phyloP scores from a whole-genome alignment of 2,113 vertebrate genomes.

The Enhydra lutris region DNA sequence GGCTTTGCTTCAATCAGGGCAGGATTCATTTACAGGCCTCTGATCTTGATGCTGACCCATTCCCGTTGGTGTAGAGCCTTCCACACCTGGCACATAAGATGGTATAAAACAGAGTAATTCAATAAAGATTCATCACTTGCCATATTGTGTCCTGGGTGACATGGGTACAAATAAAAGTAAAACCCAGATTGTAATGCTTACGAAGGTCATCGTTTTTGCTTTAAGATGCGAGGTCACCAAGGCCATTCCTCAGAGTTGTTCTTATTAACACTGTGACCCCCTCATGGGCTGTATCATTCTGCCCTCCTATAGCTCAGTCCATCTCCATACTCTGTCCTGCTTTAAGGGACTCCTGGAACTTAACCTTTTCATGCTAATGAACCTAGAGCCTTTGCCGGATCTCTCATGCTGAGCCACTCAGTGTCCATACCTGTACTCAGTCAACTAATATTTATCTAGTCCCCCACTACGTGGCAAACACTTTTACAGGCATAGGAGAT shows the following conservation, averaged over 20 bases:
- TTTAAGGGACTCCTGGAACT: background rate
- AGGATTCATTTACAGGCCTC: conserved; percentile 26
- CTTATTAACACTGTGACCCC: background rate
- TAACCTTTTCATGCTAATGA: background rate
- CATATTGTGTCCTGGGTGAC: background rate
- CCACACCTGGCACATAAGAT: background rate
- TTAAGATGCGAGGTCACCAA: background rate
- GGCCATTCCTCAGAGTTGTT: background rate
- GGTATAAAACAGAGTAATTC: conserved; percentile 6
- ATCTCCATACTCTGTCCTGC: background rate
- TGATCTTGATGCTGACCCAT: background rate
- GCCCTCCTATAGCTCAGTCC: background rate
- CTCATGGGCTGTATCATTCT: background rate
- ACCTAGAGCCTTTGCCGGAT: background rate
- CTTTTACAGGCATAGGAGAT: background rate
- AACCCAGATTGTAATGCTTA: background rate
- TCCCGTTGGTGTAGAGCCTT: background rate
- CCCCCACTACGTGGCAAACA: background rate
- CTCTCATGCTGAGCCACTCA: background rate
- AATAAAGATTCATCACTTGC: conserved; percentile 36
- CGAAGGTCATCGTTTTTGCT: background rate
- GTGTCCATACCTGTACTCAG: background rate
- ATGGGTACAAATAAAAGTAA: background rate
- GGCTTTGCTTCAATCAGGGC: background rate
- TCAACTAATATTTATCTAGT: background rate